Evolutionary conservation across 1,140 invertebrate genomes (phyloP), one percentile per base, ranked within the genome.

Genomic region (Heliconius hermathena): DNA sequence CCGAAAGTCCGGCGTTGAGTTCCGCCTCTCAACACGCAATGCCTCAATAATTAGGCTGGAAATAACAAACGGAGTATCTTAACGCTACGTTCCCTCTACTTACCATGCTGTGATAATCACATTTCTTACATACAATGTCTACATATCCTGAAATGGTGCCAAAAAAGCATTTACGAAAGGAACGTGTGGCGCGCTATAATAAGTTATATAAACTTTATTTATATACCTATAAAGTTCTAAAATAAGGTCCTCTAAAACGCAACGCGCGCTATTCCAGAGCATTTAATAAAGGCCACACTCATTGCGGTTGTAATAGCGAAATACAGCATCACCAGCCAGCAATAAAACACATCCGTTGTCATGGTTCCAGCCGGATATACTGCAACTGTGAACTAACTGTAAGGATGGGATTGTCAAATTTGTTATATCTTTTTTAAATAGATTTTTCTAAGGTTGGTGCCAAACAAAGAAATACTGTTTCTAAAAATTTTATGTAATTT

Each of bases 261-360:
- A 52, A 60, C 78, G 26, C 36, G 29, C 57, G 60, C 60, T 38
- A 18, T 16, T 66, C 60, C 66, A 46, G 74, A 76, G 74, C 79
- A 80, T 81, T 81, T 81, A 82, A 83, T 87, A 84, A 83, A 85
- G 78, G 79, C 81, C 41, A 76, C 84, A 79, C 80, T 83, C 77
- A 74, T 73, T 78, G 78, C 80, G 75, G 76, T 73, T 74, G 85
- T 80, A 84, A 87, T 84, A 85, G 83, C 77, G 81, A 84, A 86
- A 88, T 83, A 87, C 77, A 52, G 82, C 78, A 77, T 77, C 79
- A 78, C 82, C 73, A 75, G 78, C 80, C 66, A 76, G 82, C 74
- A 79, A 84, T 87, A 86, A 86, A 86, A 85, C 79, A 88, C 80
- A 81, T 66, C 60, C 60, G 60, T 66, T 29, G 60, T 29, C 60